Conservation (phyloP, 2,113 vertebrate species). For the Stegastes partitus region DNA sequence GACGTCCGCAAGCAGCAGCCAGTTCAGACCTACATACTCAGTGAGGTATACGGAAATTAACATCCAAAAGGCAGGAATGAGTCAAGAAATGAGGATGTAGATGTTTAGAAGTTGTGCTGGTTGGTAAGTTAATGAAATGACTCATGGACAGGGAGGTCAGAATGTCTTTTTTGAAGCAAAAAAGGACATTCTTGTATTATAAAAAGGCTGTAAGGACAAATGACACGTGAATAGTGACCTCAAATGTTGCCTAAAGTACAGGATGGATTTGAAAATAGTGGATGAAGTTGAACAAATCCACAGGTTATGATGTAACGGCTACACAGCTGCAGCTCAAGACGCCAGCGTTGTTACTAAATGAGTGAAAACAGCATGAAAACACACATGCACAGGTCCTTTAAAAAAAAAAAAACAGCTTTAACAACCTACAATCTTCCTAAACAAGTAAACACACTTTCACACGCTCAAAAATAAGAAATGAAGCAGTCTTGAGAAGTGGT, state of each 20-base stretch:
- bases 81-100: neutral
- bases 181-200: neutral
- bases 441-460: conserved; percentile 20
- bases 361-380: conserved; percentile 28
- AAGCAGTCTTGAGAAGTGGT: conserved; percentile 68
- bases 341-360: conserved; percentile 8
- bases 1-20: conserved; percentile 70
- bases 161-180: conserved; percentile 16
- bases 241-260: neutral
- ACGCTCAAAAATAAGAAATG: conserved; percentile 9
- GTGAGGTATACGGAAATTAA: neutral
- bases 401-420: conserved; percentile 20
- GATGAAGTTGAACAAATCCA: neutral
- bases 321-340: conserved; percentile 37
- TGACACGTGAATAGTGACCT: neutral
- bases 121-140: conserved; percentile 15
- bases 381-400: conserved; percentile 51
- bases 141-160: neutral
- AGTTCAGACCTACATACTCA: conserved; percentile 14
- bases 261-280: neutral
- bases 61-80: neutral
- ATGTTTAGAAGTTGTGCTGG: conserved; percentile 11
- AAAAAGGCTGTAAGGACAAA: conserved; percentile 9
- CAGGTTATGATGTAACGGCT: conserved; percentile 13
- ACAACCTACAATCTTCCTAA: neutral